Evolutionary conservation across 2,113 vertebrate species (phyloP).

Genomic region (Accipiter cooperii): DNA sequence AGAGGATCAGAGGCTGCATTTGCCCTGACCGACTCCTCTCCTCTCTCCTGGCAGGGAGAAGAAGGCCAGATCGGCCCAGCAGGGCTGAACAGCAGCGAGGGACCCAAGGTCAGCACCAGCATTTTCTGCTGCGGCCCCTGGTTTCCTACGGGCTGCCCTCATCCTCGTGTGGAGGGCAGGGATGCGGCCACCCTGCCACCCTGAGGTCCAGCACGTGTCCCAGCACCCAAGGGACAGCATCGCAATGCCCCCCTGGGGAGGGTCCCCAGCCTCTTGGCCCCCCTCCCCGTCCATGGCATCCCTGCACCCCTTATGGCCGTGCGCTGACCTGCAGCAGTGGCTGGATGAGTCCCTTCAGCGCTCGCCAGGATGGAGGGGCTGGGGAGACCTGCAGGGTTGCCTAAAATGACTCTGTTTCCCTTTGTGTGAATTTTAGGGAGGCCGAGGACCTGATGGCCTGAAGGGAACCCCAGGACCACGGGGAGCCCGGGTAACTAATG

Average conservation of each 20-base stretch:
- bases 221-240: neutral
- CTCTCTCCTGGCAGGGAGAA: constrained; percentile 71
- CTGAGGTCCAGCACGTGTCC: neutral
- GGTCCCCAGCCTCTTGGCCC: neutral
- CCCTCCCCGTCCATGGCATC: neutral
- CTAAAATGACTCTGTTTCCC: neutral
- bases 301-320: fast-evolving
- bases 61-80: constrained; percentile 75
- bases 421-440: constrained; percentile 71
- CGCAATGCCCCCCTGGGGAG: fast-evolving
- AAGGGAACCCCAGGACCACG: constrained; percentile 72
- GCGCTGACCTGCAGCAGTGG: neutral
- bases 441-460: constrained; percentile 75
- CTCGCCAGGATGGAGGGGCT: no score
- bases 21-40: neutral
- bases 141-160: fast-evolving
- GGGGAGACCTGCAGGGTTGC: no score
- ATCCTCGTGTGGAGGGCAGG: fast-evolving
- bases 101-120: constrained; percentile 76
- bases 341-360: neutral
- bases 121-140: fast-evolving
- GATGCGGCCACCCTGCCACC: neutral
- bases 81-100: constrained; percentile 75
- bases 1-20: neutral
- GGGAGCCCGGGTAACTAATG: constrained; percentile 74